Evolutionary conservation across 2,888 invertebrate genomes (phyloP), one percentile per base, ranked within the genome.

Genomic region (Stenoptilia bipunctidactyla): DNA sequence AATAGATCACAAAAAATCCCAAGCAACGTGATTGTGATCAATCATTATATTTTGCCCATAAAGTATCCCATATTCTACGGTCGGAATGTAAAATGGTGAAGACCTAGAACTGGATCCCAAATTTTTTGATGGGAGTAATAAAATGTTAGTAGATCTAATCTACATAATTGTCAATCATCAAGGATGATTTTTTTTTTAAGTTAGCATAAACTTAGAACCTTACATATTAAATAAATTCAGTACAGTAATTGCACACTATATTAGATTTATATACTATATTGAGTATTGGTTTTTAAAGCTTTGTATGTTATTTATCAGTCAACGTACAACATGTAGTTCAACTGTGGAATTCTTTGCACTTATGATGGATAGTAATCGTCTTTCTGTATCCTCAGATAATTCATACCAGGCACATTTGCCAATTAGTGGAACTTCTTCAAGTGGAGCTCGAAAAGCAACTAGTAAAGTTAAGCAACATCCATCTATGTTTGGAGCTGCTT

Each of bases 401-500:
- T 95, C 94, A 53, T 94, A 91, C 96, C 96, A 96, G 10, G 91
- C 90, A 75, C 93, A 96, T 71, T 95, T 95, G 42, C 94, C 93
- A 58, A 92, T 92, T 2, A 94, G 87, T 8, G 92, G 89, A 0
- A 94, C 93, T 61, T 95, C 93, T 76, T 96, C 96, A 15, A 96
- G 75, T 0, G 95, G 92, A 25, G 92, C 88, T 48, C 93, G 86
- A 59, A 96, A 94, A 1, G 93, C 92, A 10, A 96, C 92, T 37
- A 96, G 76, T 30, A 96, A 67, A 35, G 94, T 92, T 13, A 96
- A 72, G 55, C 94, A 94, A 42, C 92, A 85, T 0, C 96, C 96
- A 74, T 96, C 95, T 45, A 86, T 55, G 1, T 50, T 43, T 1
- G 77, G 76, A 40, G 85, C 82, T 44, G 92, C 90, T 64, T 94